Conservation (phyloP, 2,797 vertebrate species). For the Pterois miles region DNA sequence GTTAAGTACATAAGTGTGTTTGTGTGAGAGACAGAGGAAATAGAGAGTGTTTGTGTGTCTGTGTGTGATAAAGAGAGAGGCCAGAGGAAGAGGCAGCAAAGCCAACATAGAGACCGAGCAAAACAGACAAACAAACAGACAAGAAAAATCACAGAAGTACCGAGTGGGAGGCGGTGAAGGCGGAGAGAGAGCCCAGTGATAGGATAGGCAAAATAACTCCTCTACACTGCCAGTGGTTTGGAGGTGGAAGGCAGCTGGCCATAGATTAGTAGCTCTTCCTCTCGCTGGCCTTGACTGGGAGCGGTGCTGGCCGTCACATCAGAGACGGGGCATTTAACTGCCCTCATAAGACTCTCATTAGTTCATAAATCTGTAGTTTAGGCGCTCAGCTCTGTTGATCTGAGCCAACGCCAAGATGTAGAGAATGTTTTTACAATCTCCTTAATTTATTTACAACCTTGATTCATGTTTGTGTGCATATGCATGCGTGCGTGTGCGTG, state of each 20-base stretch:
- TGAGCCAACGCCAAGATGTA: constrained; percentile 48
- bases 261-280: constrained; percentile 58
- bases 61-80: constrained; percentile 17
- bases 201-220: constrained; percentile 53
- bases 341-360: constrained; percentile 70
- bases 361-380: constrained; percentile 73
- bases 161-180: constrained; percentile 23
- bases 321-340: constrained; percentile 61
- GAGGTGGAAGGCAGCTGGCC: constrained; percentile 49
- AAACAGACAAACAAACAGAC: constrained; percentile 63
- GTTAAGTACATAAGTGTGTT: background rate
- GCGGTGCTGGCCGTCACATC: constrained; percentile 63
- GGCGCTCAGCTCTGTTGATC: constrained; percentile 58
- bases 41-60: constrained; percentile 23
- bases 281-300: constrained; percentile 52
- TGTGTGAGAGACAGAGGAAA: constrained; percentile 29
- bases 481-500: background rate
- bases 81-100: background rate
- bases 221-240: constrained; percentile 45
- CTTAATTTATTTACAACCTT: constrained; percentile 63
- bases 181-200: constrained; percentile 20
- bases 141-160: constrained; percentile 43
- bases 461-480: constrained; percentile 26
- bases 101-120: constrained; percentile 52
- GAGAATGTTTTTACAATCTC: constrained; percentile 65